Evolutionary conservation across 2,113 vertebrate genomes (phyloP), one percentile per base, ranked within the genome.

Genomic region (Antechinus flavipes): DNA sequence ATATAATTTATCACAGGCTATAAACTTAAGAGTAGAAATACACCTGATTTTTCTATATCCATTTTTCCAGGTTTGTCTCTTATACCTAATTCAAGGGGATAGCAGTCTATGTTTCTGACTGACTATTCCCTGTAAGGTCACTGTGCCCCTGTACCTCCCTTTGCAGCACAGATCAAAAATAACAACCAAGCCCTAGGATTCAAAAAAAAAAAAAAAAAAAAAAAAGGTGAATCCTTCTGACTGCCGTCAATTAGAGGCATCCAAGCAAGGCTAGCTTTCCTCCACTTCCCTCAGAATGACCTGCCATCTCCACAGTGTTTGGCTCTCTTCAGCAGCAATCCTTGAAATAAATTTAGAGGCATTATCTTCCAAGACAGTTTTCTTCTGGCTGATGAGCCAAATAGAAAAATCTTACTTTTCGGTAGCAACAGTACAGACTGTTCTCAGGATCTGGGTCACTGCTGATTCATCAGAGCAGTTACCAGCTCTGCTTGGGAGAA

Each of bases 331-430:
- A 91, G 27, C 93, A 95, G 42, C 52, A 90, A 91, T 91, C 54
- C 96, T 96, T 91, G 68, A 97, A 94, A 96, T 93, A 93, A 22
- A 94, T 56, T 54, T 94, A 90, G 94, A 25, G 96, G 92, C 53
- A 84, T 84, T 84, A 42, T 89, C 56, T 95, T 23, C 46, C n/a
- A 94, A 47, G 90, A 23, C 49, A 9, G 94, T 92, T 95, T 97
- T 92, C 58, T 96, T 92, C 52, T 27, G 91, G 23, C 54, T 68
- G 25, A 95, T 47, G 52, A 47, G 46, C 26, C 56, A 96, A 54
- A 91, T 52, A 95, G 90, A 53, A 90, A 91, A 96, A 90, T 24
- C 19, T 91, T 55, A 7, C 27, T 96, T 19, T 54, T 94, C 68
- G 92, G 35, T 42, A 5, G 35, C 93, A 56, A 35, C 30, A 54